Percentiles rank a stretch among this genome's conserved stretches.
phyloP scores from a whole-genome alignment of 2,888 invertebrate genomes.

The Lithophane ornitopus region DNA sequence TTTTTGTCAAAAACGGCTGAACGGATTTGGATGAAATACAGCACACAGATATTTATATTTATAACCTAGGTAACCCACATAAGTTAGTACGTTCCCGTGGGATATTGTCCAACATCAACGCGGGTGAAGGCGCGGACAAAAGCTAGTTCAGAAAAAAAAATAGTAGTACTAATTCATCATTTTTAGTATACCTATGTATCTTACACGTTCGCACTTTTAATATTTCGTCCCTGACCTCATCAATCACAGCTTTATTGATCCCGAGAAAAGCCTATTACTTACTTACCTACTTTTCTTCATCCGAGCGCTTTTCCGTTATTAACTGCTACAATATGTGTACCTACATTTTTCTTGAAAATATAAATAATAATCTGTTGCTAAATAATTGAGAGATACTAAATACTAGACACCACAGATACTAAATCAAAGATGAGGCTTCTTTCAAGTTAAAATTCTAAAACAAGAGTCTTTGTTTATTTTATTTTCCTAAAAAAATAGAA shows the following conservation, averaged over 20 bases:
- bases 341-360: constrained; percentile 4
- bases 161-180: constrained; percentile 31
- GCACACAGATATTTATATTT: too few relatives aligned
- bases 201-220: constrained; percentile 45
- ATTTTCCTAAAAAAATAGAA: not conserved
- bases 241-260: constrained; percentile 61
- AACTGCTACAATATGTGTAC: constrained; percentile 5
- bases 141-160: not conserved
- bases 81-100: too few relatives aligned
- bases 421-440: not conserved
- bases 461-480: too few relatives aligned
- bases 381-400: not conserved
- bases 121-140: too few relatives aligned
- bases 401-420: too few relatives aligned
- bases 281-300: constrained; percentile 52
- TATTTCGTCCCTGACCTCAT: constrained; percentile 56
- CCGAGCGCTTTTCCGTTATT: constrained; percentile 27
- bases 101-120: too few relatives aligned
- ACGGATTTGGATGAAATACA: too few relatives aligned
- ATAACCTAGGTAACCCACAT: too few relatives aligned
- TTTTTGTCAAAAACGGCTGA: too few relatives aligned
- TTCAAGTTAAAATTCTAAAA: not conserved
- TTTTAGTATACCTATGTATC: constrained; percentile 24
- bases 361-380: not conserved
- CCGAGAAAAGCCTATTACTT: constrained; percentile 52